Evolutionary conservation across 2,888 invertebrate genomes (phyloP), one percentile per base, ranked within the genome.

Genomic region (Eupithecia subfuscata): DNA sequence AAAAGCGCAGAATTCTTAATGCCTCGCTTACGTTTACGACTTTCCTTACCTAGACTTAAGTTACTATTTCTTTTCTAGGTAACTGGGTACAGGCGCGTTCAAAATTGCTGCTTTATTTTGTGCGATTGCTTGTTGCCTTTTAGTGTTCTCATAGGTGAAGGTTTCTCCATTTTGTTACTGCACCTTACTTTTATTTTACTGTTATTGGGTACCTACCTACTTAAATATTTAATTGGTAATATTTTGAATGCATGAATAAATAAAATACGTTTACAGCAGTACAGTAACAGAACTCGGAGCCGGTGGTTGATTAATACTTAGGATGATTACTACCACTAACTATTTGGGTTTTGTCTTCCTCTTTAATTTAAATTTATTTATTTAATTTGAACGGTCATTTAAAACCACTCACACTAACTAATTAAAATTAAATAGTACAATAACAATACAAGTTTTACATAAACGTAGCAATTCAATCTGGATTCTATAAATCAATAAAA

Each of bases 1-100:
- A 70, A 70, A 64, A 64, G 63, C 69, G 71, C 22, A 30, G 69
- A 76, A 70, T 63, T 73, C 70, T 43, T 69, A 68, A 68, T 25
- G 43, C 68, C 22, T 40, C 43, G 68, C 40, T 67, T 37, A 40
- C 68, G 22, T 68, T 68, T 68, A 68, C 68, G 43, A 68, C 68
- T 37, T 68, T 68, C 22, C 25, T 45, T 68, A 45, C 25, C 43
- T 40, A 67, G 14, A 22, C 67, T 40, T 22, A 40, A 64, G 64
- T 64, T 40, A 22, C 40, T 67, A 12, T 67, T 40, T 40, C 40
- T 34, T 34, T 6, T 60, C 40, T 40, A 65, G 65, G 65, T 37
- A 12, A 56, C n/a, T n/a, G 22, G 22, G 22, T 67, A 40, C 67
- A 40, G 40, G n/a, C n/a, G 40, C 40, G 67, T 67, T 37, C n/a